Base-by-base conservation (phyloP, 2,113 vertebrate species). In the Antechinus stuartii region DNA sequence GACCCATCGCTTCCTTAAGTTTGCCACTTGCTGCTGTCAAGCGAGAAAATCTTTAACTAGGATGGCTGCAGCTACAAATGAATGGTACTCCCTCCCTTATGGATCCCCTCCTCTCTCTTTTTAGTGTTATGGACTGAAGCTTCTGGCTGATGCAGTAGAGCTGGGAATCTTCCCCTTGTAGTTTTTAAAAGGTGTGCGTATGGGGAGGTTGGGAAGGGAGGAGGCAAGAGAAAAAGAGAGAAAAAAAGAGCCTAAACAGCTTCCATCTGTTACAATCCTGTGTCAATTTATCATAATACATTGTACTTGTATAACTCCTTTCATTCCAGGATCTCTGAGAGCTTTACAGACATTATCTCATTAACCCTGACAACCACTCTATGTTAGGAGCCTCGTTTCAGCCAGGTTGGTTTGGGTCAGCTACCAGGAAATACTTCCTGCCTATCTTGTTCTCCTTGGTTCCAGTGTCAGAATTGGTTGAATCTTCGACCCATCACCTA, bases 1-100 rank as follows among this genome's bases (percentile, higher is more conserved):
- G 98, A 98, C 98, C 98, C 96, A 96, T 94, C 94, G 98, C 98
- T 98, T 98, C 98, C 98, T 98, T 97, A 98, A 98, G 98, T 98
- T 98, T 98, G 98, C 98, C 98, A 98, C 98, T 98, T 98, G 97
- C 98, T 98, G 98, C 98, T 98, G 98, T 98, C 98, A 98, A 97
- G 96, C 9, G 97, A 98, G 97, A 96, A 94, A 94, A 91, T 97
- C 97, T 98, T 98, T 98, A 98, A 97, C 98, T 97, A 96, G 91
- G 95, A 96, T 97, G 92, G 84, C 96, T 97, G 94, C 96, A 94
- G 96, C 94, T 97, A 93, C 56, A 98, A 98, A 98, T 98, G 96
- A 98, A 98, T 97, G 95, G 91, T 92, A 96, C 90, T 96, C 50
- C 50, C 50, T 54, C 50, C 50, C 50, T n/a, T 30, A 23, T 53